Evolutionary conservation across 2,113 vertebrate genomes (phyloP).

Genomic region (Protobothrops mucrosquamatus): DNA sequence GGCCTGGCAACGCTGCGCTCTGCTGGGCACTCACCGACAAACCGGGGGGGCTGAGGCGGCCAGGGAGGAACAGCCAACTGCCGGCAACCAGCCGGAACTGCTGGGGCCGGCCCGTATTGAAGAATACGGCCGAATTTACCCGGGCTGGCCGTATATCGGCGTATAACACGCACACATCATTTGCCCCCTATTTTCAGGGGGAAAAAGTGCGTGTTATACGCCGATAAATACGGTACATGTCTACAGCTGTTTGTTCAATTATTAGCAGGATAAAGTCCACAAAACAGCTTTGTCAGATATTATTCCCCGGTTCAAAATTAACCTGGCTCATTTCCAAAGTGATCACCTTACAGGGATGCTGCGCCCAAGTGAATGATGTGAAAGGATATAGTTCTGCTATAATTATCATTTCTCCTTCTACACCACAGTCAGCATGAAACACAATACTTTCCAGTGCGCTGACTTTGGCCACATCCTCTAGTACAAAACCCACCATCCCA

Average conservation of each 20-base stretch:
- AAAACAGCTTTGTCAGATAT: not conserved
- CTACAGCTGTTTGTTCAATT: not conserved
- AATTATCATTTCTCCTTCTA: not conserved
- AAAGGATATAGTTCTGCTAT: not conserved
- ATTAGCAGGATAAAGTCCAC: not conserved
- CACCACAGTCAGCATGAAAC: not conserved
- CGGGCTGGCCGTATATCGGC: too few relatives aligned
- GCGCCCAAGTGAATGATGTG: not conserved
- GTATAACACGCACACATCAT: too few relatives aligned
- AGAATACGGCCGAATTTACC: too few relatives aligned
- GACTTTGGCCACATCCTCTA: not conserved
- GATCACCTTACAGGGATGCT: not conserved
- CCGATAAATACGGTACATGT: too few relatives aligned
- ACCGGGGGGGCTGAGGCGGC: too few relatives aligned
- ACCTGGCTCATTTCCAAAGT: not conserved
- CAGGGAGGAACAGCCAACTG: too few relatives aligned
- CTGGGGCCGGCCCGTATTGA: too few relatives aligned
- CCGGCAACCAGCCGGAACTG: too few relatives aligned
- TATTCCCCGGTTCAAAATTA: not conserved
- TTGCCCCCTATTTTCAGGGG: too few relatives aligned
- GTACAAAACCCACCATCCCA: not conserved
- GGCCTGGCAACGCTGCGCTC: too few relatives aligned
- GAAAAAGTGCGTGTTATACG: too few relatives aligned
- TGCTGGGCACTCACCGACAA: too few relatives aligned
- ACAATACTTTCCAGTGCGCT: not conserved